Evolutionary conservation across 2,888 invertebrate species (phyloP), one percentile per base, ranked within the genome.

Genomic region (Perizoma flavofasciatum): DNA sequence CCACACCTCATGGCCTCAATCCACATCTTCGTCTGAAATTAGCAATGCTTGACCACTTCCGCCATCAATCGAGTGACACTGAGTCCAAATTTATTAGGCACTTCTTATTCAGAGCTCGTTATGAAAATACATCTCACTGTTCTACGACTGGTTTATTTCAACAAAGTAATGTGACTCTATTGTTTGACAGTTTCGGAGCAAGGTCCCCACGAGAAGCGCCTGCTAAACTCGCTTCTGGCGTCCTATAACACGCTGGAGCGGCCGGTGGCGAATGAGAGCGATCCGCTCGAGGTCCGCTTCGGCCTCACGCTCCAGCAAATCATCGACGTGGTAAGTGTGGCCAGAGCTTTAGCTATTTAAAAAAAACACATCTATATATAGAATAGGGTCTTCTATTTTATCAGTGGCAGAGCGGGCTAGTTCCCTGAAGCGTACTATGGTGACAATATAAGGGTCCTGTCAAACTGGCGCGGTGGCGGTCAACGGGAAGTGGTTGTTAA

Each of bases 301-400:
- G 97, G 97, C 78, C 95, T 98, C 85, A 97, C 97, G 66, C 89
- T 98, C 78, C 97, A 97, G 91, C 97, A 98, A 92, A 97, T 98
- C 86, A 97, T 98, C 84, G 97, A 98, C 90, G 97, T 98, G 96
- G 97, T 98, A 92, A 96, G 97, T 95, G 35, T 43, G 43, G n/a
- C 40, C 46, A 5, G 32, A 41, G 40, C 43, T 43, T 49, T 49
- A 41, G 1, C 22, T 22, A 22, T 22, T 22, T 22, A 22, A 2
- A 2, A 22, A 1, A 22, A 22, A 22, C 22, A 22, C 22, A 3
- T n/a, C n/a, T n/a, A n/a, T n/a, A 22, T 22, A 1, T 1, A 1
- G 22, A 22, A 22, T 22, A 22, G 22, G 22, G 22, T 3, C 22
- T 22, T 22, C 22, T 2, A 1, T 22, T 22, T 22, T 22, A 22